Conservation (phyloP, 1,140 invertebrate species). For the Drepana arcuata region DNA sequence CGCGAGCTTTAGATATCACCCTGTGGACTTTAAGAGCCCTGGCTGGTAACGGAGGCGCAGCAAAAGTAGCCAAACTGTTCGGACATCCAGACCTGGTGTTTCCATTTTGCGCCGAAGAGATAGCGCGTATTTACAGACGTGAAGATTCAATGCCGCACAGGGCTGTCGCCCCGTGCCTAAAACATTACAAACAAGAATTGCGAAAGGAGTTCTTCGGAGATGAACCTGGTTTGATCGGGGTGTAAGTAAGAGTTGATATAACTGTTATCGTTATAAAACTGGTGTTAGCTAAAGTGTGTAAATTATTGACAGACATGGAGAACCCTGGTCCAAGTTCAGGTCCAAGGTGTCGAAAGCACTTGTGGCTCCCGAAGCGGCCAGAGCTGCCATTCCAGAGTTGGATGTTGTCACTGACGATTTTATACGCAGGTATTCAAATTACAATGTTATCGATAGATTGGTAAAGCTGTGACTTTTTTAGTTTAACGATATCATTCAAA, state of each 20-base stretch:
- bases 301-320: conserved; percentile 79
- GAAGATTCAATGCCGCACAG: conserved; percentile 84
- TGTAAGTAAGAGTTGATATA: too few relatives aligned
- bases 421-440: conserved; percentile 78
- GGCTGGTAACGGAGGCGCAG: conserved; percentile 76
- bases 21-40: conserved; percentile 48
- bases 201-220: conserved; percentile 82
- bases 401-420: conserved; percentile 83
- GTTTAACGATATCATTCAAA: too few relatives aligned
- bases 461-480: too few relatives aligned
- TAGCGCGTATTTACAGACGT: conserved; percentile 80
- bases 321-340: conserved; percentile 86
- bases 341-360: conserved; percentile 89
- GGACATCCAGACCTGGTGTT: conserved; percentile 86
- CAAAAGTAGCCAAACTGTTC: conserved; percentile 81
- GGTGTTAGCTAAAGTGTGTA: too few relatives aligned
- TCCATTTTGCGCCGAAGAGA: conserved; percentile 83
- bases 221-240: conserved; percentile 82
- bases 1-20: conserved; percentile 43
- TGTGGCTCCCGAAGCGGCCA: conserved; percentile 82
- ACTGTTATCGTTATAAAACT: too few relatives aligned
- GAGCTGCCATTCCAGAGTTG: conserved; percentile 80
- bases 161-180: conserved; percentile 84
- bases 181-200: conserved; percentile 83
- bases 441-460: too few relatives aligned